phyloP scores from a whole-genome alignment of 2,797 vertebrate genomes.

The Enteromius viviparus region DNA sequence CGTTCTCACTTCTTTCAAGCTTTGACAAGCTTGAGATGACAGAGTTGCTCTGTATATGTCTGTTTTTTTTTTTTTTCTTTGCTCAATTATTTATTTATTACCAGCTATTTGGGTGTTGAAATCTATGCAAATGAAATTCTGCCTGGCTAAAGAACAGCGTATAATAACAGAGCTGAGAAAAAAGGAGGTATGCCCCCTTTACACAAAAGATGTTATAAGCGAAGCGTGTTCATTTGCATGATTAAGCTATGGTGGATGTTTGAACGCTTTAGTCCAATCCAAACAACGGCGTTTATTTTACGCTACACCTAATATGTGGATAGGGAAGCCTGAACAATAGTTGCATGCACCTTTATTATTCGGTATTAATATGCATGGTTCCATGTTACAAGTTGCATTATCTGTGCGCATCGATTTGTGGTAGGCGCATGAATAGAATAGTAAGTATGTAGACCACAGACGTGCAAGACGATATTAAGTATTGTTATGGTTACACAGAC shows the following conservation, averaged over 20 bases:
- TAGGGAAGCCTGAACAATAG: conserved; percentile 6
- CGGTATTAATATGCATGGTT: conserved; percentile 32
- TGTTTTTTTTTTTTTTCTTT: background rate
- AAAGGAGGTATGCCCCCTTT: conserved; percentile 26
- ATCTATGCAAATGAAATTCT: conserved; percentile 59
- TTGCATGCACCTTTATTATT: conserved; percentile 4
- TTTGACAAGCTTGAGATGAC: conserved; percentile 27
- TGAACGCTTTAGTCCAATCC: conserved; percentile 38
- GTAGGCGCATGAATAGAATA: conserved; percentile 6
- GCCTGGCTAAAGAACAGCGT: background rate
- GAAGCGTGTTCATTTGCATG: conserved; percentile 58
- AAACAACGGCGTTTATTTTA: conserved; percentile 29
- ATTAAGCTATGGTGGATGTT: conserved; percentile 42
- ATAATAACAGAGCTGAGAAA: conserved; percentile 45
- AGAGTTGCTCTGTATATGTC: background rate
- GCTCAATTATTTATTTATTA: conserved; percentile 35
- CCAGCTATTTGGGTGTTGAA: conserved; percentile 32
- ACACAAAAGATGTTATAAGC: conserved; percentile 43
- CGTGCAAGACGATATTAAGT: background rate
- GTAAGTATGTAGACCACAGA: conserved; percentile 7
- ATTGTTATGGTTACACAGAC: background rate
- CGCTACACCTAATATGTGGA: conserved; percentile 1
- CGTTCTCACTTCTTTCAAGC: conserved; percentile 8
- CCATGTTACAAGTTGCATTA: conserved; percentile 25
- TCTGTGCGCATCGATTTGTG: conserved; percentile 40